Evolutionary conservation across 1,140 invertebrate species (phyloP).

Genomic region (Bombus waltoni): DNA sequence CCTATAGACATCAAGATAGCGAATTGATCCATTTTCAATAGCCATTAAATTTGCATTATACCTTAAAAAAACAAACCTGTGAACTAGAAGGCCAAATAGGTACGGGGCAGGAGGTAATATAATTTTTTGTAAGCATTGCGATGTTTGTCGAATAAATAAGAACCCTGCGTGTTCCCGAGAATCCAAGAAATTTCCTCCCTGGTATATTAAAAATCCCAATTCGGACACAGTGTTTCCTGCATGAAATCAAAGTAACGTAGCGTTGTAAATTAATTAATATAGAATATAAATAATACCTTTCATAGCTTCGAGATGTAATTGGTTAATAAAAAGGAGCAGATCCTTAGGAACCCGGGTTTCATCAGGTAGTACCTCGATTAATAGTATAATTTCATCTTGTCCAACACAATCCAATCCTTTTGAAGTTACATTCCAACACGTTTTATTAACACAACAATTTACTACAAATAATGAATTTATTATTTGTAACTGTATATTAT

Average conservation of each 20-base stretch:
- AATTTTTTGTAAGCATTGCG: slow-evolving; percentile 92
- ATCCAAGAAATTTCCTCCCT: slow-evolving; percentile 86
- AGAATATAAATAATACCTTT: slow-evolving; percentile 84
- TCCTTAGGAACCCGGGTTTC: slow-evolving; percentile 89
- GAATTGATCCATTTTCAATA: background rate
- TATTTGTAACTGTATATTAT: background rate
- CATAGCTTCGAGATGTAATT: slow-evolving; percentile 90
- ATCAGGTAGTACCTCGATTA: slow-evolving; percentile 89
- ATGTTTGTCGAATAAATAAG: slow-evolving; percentile 91
- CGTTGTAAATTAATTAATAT: background rate
- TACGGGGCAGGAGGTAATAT: slow-evolving; percentile 90
- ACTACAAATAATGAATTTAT: slow-evolving; percentile 82
- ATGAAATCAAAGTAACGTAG: slow-evolving; percentile 54
- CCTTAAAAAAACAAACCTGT: slow-evolving; percentile 83
- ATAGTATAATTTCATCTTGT: slow-evolving; percentile 92
- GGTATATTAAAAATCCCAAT: slow-evolving; percentile 87
- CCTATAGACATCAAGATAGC: slow-evolving; percentile 69
- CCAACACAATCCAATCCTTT: slow-evolving; percentile 91
- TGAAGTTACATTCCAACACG: slow-evolving; percentile 92
- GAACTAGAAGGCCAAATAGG: slow-evolving; percentile 91
- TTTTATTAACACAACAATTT: slow-evolving; percentile 91
- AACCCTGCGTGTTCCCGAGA: slow-evolving; percentile 94
- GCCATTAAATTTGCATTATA: background rate
- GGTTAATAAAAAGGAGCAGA: slow-evolving; percentile 90
- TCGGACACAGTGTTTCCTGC: slow-evolving; percentile 88